Conservation (phyloP, 2,888 invertebrate species). For the Spilosoma lubricipeda region DNA sequence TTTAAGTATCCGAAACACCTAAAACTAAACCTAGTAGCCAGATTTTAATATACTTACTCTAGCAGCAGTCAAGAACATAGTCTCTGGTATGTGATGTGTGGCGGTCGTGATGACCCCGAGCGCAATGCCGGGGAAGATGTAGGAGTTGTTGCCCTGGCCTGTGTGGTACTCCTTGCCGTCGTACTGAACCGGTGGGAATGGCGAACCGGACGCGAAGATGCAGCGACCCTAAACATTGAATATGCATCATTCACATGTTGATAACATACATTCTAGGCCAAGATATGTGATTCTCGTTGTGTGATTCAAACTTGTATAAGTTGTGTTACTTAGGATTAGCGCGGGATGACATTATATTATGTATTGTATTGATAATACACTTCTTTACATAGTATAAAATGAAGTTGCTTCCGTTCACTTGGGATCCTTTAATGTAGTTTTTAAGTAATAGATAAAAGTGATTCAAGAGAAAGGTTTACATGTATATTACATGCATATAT, state of each 20-base stretch:
- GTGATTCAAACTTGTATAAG: not conserved
- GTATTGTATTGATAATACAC: too few species aligned
- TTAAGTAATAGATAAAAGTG: too few species aligned
- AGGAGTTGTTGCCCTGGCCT: constrained; percentile 99
- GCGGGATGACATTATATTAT: too few species aligned
- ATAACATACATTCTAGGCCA: not conserved
- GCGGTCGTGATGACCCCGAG: constrained; percentile 97
- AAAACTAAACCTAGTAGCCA: not conserved
- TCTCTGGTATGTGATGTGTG: constrained; percentile 97
- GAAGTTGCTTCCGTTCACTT: too few species aligned
- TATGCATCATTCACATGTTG: not conserved
- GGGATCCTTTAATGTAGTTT: too few species aligned
- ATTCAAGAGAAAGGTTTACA: too few species aligned
- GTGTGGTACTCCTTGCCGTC: constrained; percentile 94
- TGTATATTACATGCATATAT: too few species aligned
- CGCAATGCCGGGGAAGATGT: constrained; percentile 98
- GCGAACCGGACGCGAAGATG: constrained; percentile 98
- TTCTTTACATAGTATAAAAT: too few species aligned
- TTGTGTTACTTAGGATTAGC: not conserved
- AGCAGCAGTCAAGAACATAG: constrained; percentile 98
- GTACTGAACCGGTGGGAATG: constrained; percentile 94
- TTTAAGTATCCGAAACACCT: not conserved
- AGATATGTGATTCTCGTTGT: not conserved
- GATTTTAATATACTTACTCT: constrained; percentile 86
- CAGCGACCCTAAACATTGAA: constrained; percentile 91